These are phyloP conservation scores for Ochropacha duplaris DNA, from an alignment of 2,888 invertebrate genomes.

Conservation along the genomic window DNA sequence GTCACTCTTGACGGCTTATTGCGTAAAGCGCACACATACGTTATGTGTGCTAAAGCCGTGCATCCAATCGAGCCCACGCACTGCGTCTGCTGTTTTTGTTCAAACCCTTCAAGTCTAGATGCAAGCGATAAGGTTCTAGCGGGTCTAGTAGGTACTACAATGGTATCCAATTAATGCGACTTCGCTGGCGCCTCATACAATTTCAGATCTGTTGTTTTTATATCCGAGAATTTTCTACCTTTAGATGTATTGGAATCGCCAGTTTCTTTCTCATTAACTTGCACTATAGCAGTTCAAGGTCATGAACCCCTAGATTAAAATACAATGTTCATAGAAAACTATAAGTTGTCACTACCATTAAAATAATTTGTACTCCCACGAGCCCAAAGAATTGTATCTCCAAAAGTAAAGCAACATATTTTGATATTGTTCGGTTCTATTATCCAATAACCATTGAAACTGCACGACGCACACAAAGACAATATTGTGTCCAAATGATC, in stretches of 20 bases:
- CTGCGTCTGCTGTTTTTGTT: slow-evolving; percentile 19
- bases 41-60: slow-evolving; percentile 23
- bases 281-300: too few relatives aligned
- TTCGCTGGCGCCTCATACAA: not conserved
- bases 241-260: too few relatives aligned
- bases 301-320: too few relatives aligned
- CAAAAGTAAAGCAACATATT: not conserved
- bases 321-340: too few relatives aligned
- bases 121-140: slow-evolving; percentile 1
- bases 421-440: not conserved
- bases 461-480: not conserved
- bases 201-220: not conserved
- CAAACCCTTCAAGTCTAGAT: slow-evolving; percentile 2
- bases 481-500: slow-evolving; percentile 3
- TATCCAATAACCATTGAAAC: not conserved
- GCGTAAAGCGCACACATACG: slow-evolving; percentile 36
- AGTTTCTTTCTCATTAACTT: too few relatives aligned
- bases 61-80: slow-evolving; percentile 44
- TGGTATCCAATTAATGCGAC: not conserved
- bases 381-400: not conserved
- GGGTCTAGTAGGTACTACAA: not conserved
- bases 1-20: slow-evolving; percentile 56
- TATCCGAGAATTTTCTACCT: not conserved
- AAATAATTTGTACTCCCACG: not conserved
- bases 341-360: too few relatives aligned